Evolutionary conservation across 2,888 invertebrate species (phyloP).

Genomic region (Troilus luridus): DNA sequence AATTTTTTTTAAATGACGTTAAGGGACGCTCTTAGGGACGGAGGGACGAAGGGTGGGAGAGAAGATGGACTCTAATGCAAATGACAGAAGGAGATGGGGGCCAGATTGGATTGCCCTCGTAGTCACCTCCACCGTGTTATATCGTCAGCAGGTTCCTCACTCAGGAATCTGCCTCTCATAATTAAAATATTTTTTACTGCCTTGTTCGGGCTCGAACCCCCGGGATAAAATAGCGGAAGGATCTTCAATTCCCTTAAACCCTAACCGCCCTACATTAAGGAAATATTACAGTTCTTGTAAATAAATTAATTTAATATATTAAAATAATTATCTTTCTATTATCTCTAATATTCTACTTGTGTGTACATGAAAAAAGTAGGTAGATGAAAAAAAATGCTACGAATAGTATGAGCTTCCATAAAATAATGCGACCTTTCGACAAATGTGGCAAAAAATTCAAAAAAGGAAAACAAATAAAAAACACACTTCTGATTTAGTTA

Average conservation of each 20-base stretch:
- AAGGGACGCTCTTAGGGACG: too few species aligned
- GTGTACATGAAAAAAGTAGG: too few species aligned
- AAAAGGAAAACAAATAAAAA: too few species aligned
- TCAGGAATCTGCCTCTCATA: neutral
- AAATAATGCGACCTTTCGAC: too few species aligned
- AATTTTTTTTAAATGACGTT: neutral
- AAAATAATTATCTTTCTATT: too few species aligned
- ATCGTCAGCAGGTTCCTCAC: neutral
- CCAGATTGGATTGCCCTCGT: neutral
- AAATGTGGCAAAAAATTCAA: too few species aligned
- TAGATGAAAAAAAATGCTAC: too few species aligned
- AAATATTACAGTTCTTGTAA: neutral
- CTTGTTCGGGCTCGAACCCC: neutral
- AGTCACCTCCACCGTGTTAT: neutral
- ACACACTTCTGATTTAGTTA: too few species aligned
- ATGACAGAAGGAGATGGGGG: slow-evolving; percentile 8
- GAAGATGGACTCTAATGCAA: slow-evolving; percentile 33
- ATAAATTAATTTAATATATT: too few species aligned
- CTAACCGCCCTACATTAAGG: neutral
- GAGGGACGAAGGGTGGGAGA: neutral
- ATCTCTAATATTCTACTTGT: too few species aligned
- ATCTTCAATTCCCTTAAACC: neutral
- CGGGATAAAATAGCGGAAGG: neutral
- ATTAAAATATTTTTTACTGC: neutral
- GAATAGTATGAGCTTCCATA: too few species aligned